Conservation (phyloP, 2,888 invertebrate species). For the Calameuta pallipes region DNA sequence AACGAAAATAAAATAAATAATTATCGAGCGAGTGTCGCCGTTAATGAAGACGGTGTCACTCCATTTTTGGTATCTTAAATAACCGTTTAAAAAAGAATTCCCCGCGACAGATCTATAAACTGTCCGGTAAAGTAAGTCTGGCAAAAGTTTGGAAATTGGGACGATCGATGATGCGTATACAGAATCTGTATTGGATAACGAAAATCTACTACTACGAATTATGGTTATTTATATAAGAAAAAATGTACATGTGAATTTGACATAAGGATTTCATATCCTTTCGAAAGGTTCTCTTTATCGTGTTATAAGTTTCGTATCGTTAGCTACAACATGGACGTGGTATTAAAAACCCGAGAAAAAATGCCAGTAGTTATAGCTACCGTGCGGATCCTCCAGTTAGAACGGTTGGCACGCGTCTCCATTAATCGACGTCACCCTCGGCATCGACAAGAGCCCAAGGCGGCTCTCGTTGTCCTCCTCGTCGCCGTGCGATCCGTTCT, state of each 20-base stretch:
- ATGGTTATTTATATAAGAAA: background rate
- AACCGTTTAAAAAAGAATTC: no score
- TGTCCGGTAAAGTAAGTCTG: no score
- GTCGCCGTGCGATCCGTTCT: constrained; percentile 6
- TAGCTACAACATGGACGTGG: background rate
- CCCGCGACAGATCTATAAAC: no score
- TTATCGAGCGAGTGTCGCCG: background rate
- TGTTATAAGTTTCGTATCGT: background rate
- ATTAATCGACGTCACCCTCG: constrained; percentile 7
- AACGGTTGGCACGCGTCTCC: background rate
- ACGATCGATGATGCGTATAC: no score
- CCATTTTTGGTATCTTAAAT: background rate
- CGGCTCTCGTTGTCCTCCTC: background rate
- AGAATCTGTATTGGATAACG: no score
- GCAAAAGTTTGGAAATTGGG: no score
- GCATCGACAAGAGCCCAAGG: background rate
- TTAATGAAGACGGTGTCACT: constrained; percentile 7
- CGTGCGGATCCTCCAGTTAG: background rate
- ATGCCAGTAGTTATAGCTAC: background rate
- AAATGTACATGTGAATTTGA: background rate
- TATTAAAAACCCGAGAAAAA: background rate
- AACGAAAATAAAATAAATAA: background rate
- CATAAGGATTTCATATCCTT: background rate
- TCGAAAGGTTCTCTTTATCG: background rate
- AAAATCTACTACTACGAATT: background rate